Evolutionary conservation across 2,797 vertebrate genomes (phyloP).

Genomic region (Anguilla obscura): DNA sequence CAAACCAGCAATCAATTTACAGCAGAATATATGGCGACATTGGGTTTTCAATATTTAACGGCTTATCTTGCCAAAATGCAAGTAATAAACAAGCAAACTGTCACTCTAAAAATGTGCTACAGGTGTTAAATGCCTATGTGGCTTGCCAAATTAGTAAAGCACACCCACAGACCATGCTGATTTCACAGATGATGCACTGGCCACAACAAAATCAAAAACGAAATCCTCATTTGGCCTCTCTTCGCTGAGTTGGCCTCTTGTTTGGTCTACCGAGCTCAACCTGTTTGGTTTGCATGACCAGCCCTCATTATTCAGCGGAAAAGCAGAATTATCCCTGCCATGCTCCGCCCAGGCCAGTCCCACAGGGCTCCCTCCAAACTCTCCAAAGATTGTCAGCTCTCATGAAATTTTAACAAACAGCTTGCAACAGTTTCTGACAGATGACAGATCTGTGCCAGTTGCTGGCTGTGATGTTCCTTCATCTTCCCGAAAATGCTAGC

Average conservation of each 20-base stretch:
- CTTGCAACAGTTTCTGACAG: not conserved
- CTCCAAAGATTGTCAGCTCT: not conserved
- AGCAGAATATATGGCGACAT: not conserved
- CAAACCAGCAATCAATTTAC: not conserved
- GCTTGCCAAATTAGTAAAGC: not conserved
- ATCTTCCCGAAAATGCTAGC: not conserved
- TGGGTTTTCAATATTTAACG: not conserved
- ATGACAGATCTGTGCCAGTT: not conserved
- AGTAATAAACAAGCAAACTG: not conserved
- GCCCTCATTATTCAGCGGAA: not conserved
- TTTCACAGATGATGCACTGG: slow-evolving; percentile 2
- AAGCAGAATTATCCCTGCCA: not conserved
- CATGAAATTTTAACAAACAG: not conserved
- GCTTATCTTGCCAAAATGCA: not conserved
- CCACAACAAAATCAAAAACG: not conserved
- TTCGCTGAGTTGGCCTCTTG: not conserved
- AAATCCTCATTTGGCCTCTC: not conserved
- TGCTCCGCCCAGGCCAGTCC: not conserved
- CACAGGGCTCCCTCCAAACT: not conserved
- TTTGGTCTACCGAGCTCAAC: not conserved
- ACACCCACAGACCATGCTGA: not conserved
- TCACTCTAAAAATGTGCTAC: not conserved
- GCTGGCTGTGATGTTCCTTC: not conserved
- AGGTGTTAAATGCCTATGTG: not conserved
- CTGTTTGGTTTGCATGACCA: slow-evolving; percentile 3